Conservation (phyloP, 2,888 invertebrate genomes). For the Xestia c-nigrum region DNA sequence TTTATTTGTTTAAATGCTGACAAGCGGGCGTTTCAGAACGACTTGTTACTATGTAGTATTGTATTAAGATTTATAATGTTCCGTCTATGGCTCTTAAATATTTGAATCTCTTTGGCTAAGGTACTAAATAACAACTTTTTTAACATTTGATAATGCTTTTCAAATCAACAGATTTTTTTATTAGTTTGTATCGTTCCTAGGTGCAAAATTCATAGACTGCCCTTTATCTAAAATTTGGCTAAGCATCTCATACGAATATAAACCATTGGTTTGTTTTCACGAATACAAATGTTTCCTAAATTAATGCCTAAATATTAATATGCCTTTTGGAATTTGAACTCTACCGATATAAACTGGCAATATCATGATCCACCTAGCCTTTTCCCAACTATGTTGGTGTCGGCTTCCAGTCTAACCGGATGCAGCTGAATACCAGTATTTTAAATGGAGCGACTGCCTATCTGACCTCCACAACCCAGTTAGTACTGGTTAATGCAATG, state of each 20-base stretch:
- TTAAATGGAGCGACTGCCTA: too few species aligned
- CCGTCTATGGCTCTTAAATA: background rate
- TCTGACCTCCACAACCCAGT: too few species aligned
- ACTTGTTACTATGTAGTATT: background rate
- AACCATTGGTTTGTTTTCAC: background rate
- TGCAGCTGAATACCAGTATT: too few species aligned
- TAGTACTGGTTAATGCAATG: too few species aligned
- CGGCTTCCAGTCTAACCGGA: too few species aligned
- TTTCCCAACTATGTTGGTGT: too few species aligned
- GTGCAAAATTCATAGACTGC: background rate
- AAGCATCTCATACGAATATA: background rate
- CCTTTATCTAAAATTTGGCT: background rate
- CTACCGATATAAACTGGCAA: background rate
- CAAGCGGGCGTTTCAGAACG: too few species aligned
- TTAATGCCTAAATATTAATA: background rate
- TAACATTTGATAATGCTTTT: background rate
- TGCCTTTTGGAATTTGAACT: background rate
- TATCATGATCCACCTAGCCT: too few species aligned
- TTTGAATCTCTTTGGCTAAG: background rate
- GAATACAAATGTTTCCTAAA: background rate
- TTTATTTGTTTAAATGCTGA: too few species aligned
- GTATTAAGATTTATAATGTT: background rate
- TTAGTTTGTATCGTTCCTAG: slow-evolving; percentile 26
- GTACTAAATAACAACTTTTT: background rate
- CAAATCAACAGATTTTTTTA: background rate